phyloP scores from a whole-genome alignment of 1,140 invertebrate genomes.

The Micrasema minimum region DNA sequence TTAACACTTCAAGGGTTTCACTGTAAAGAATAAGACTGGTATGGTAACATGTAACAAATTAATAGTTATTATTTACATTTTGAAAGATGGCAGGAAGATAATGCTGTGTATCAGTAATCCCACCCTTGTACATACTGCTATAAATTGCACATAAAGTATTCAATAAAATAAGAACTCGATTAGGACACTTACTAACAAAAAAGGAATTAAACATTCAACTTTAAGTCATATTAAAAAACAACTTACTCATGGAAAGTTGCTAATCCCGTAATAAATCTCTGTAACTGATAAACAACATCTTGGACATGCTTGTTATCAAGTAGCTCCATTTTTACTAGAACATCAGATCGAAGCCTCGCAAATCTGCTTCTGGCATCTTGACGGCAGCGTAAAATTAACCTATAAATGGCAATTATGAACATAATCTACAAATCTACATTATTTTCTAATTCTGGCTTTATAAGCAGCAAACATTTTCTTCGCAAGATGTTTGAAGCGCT shows the following conservation, averaged over 20 bases:
- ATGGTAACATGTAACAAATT: no score
- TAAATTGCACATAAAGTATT: no score
- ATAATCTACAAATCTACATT: conserved; percentile 1
- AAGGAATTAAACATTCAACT: no score
- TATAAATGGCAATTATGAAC: conserved; percentile 55
- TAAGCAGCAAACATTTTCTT: background rate
- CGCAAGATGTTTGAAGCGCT: background rate
- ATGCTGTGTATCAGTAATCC: no score
- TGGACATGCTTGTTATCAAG: conserved; percentile 98
- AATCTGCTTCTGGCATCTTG: conserved; percentile 93
- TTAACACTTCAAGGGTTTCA: conserved; percentile 74
- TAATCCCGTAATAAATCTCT: conserved; percentile 82
- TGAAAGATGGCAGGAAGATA: no score
- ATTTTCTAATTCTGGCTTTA: background rate
- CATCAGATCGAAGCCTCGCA: conserved; percentile 92
- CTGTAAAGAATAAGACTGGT: conserved; percentile 37
- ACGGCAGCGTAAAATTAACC: conserved; percentile 90
- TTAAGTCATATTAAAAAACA: no score
- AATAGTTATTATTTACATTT: no score
- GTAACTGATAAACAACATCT: conserved; percentile 87
- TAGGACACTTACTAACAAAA: no score
- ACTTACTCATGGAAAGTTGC: conserved; percentile 76
- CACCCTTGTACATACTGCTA: no score
- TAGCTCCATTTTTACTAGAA: conserved; percentile 96
- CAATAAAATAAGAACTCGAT: no score